Base-by-base conservation (phyloP, 2,888 invertebrate genomes). In the Helobdella robusta region DNA sequence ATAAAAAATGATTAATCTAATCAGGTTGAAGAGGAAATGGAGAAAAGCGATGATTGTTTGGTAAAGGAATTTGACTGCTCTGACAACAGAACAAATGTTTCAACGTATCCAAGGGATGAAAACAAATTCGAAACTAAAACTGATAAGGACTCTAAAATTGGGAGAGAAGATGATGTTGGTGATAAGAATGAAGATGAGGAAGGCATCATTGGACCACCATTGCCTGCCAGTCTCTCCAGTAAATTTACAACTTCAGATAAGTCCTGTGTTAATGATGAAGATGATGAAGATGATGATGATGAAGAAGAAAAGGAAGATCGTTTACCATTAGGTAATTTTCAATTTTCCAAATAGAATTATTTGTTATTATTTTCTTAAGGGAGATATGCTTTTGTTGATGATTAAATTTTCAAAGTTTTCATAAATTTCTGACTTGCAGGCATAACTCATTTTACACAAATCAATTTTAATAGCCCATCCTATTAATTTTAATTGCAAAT, bases 21-120 rank as follows among this genome's bases (percentile, higher is more conserved):
- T 20, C 68, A 69, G 48, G 71, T 72, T 70, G 73, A 73, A 23
- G 77, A 76, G 30, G 78, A 78, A n/a, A n/a, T n/a, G n/a, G n/a
- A n/a, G n/a, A n/a, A n/a, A n/a, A n/a, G n/a, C n/a, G n/a, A n/a
- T n/a, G n/a, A n/a, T n/a, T n/a, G n/a, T n/a, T n/a, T n/a, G n/a
- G n/a, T n/a, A n/a, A n/a, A n/a, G n/a, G n/a, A n/a, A n/a, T n/a
- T n/a, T n/a, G n/a, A n/a, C n/a, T n/a, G n/a, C n/a, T n/a, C n/a
- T n/a, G n/a, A n/a, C n/a, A n/a, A n/a, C n/a, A n/a, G n/a, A n/a
- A n/a, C n/a, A n/a, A n/a, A n/a, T n/a, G n/a, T n/a, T n/a, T n/a
- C n/a, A n/a, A n/a, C n/a, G n/a, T n/a, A n/a, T n/a, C n/a, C n/a
- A 58, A 61, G 66, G 4, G 68, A 67, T 35, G 71, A 69, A 70